Evolutionary conservation across 37 sponge, comb jelly and placozoan genomes (phyloP).

Genomic region (Geodia barretti): DNA sequence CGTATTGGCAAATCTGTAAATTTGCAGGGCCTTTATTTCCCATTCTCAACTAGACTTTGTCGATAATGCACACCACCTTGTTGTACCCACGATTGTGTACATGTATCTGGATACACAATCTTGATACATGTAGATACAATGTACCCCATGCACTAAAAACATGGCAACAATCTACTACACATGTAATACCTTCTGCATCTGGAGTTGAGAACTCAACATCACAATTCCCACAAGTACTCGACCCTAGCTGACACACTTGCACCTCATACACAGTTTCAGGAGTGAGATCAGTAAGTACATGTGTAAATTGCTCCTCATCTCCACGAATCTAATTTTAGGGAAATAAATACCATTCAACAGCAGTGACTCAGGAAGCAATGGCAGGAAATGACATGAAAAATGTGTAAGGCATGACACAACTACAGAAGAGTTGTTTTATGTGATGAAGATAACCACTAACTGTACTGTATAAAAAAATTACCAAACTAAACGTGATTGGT

Average conservation of each 20-base stretch:
- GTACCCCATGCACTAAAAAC: no score
- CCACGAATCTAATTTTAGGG: background rate
- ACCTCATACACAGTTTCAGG: background rate
- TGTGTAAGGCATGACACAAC: no score
- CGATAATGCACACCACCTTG: no score
- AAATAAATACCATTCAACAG: no score
- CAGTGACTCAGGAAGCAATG: no score
- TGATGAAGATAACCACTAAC: background rate
- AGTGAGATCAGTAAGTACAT: background rate
- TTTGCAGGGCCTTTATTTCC: no score
- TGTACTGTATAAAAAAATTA: background rate
- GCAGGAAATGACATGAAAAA: background rate
- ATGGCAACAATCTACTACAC: no score
- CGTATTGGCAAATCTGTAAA: no score
- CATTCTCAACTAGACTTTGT: no score
- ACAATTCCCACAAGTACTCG: background rate
- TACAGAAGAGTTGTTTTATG: no score
- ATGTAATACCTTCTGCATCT: background rate
- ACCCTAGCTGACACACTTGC: constrained; percentile 1
- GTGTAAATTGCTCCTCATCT: background rate
- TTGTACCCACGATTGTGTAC: no score
- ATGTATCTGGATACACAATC: background rate
- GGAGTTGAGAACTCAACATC: background rate
- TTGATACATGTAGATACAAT: background rate
- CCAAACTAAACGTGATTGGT: background rate